A percentile compares a stretch with the other conserved stretches of the same genome.
phyloP scores from a whole-genome alignment of 2,888 invertebrate genomes.

The Xanthostigma xanthostigma region DNA sequence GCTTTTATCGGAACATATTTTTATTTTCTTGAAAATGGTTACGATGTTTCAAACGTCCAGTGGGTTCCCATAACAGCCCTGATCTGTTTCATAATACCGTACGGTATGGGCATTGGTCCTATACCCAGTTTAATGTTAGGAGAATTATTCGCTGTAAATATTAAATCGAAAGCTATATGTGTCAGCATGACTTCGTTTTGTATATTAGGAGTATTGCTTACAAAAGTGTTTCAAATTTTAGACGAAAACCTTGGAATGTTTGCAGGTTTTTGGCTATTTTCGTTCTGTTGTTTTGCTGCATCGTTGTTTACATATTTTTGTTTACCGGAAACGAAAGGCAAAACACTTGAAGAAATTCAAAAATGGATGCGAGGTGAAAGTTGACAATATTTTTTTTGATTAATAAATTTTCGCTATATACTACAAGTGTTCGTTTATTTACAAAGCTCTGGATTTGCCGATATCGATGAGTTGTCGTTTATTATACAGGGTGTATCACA shows the following conservation, averaged over 20 bases:
- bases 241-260: constrained; percentile 19
- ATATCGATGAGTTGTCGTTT: no score
- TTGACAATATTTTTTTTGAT: no score
- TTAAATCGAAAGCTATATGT: constrained; percentile 14
- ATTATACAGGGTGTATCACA: no score
- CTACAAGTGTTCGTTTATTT: no score
- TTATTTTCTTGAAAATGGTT: constrained; percentile 37
- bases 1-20: constrained; percentile 59
- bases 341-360: constrained; percentile 61
- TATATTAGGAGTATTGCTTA: constrained; percentile 2
- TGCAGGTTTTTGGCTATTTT: constrained; percentile 21
- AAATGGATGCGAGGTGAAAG: constrained; percentile 15
- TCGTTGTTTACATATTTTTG: constrained; percentile 58
- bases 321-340: constrained; percentile 74
- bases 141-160: constrained; percentile 58
- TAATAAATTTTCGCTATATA: no score
- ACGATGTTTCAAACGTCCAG: constrained; percentile 39
- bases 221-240: constrained; percentile 20
- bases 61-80: constrained; percentile 54
- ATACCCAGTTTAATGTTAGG: constrained; percentile 73
- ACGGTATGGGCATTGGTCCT: constrained; percentile 61
- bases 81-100: constrained; percentile 49
- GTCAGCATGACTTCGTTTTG: no score
- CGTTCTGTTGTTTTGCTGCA: constrained; percentile 25
- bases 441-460: no score